A percentile compares a stretch with the other conserved stretches of the same genome.
phyloP scores from a whole-genome alignment of 2,888 invertebrate species.

The Cinara cedri region DNA sequence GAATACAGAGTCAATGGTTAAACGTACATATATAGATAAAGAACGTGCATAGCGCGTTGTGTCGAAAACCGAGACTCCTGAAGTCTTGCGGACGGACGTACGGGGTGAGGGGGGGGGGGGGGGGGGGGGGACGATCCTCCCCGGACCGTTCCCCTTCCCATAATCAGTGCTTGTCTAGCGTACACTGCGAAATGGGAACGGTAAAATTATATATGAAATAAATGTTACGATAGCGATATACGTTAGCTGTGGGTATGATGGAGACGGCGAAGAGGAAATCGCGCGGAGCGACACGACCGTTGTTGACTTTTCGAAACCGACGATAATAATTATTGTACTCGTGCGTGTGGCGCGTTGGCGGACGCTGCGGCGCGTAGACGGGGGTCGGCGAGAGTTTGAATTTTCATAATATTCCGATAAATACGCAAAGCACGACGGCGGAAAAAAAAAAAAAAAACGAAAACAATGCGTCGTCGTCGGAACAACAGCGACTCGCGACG shows the following conservation, averaged over 20 bases:
- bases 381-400: neutral
- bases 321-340: constrained; percentile 17
- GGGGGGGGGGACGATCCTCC: too few relatives aligned
- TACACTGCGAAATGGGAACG: constrained; percentile 26
- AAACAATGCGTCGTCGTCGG: constrained; percentile 10
- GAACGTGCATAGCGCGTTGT: too few relatives aligned
- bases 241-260: neutral
- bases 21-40: too few relatives aligned
- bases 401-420: constrained; percentile 44
- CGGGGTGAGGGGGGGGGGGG: too few relatives aligned
- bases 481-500: neutral
- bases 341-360: neutral
- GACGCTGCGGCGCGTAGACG: too few relatives aligned
- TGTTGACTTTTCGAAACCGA: neutral
- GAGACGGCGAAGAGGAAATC: neutral
- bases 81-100: too few relatives aligned
- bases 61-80: too few relatives aligned
- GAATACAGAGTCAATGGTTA: too few relatives aligned
- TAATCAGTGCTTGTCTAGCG: too few relatives aligned
- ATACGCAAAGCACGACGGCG: constrained; percentile 14
- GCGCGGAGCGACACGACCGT: neutral
- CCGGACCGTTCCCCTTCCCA: too few relatives aligned
- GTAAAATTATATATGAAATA: constrained; percentile 16
- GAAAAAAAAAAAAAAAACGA: too few relatives aligned
- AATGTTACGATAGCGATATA: neutral